phyloP scores from a whole-genome alignment of 2,888 invertebrate genomes.

The Thereva unica region DNA sequence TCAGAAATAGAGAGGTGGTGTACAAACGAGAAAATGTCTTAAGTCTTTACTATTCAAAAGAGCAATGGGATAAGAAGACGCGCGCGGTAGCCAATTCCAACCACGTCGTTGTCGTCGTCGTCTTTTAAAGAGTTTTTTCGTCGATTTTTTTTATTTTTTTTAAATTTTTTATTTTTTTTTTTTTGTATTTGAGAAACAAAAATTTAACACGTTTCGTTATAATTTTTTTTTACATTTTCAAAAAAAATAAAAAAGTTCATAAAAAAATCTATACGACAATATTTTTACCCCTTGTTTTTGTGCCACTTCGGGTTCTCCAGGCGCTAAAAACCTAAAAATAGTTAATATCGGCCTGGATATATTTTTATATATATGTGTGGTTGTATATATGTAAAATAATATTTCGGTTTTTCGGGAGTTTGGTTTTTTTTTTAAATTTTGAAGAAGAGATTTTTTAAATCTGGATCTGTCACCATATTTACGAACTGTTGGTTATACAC shows the following conservation, averaged over 20 bases:
- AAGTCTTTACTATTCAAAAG: constrained; percentile 36
- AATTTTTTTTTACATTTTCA: constrained; percentile 35
- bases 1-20: constrained; percentile 48
- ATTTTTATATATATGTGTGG: constrained; percentile 33
- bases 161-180: not conserved
- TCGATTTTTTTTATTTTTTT: constrained; percentile 2
- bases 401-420: constrained; percentile 6
- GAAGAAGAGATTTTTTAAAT: no score
- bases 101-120: constrained; percentile 31
- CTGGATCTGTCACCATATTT: no score
- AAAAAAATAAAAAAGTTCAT: constrained; percentile 24
- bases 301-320: constrained; percentile 39
- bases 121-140: not conserved
- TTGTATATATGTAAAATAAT: constrained; percentile 33
- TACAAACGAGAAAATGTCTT: constrained; percentile 37
- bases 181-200: not conserved
- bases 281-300: no score
- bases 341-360: constrained; percentile 43
- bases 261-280: not conserved
- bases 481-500: no score
- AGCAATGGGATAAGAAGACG: constrained; percentile 41
- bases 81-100: constrained; percentile 39
- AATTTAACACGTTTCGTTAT: constrained; percentile 7
- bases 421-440: constrained; percentile 8
- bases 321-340: constrained; percentile 42